phyloP scores from a whole-genome alignment of 2,888 invertebrate species.

The Drosophila vallismaia region DNA sequence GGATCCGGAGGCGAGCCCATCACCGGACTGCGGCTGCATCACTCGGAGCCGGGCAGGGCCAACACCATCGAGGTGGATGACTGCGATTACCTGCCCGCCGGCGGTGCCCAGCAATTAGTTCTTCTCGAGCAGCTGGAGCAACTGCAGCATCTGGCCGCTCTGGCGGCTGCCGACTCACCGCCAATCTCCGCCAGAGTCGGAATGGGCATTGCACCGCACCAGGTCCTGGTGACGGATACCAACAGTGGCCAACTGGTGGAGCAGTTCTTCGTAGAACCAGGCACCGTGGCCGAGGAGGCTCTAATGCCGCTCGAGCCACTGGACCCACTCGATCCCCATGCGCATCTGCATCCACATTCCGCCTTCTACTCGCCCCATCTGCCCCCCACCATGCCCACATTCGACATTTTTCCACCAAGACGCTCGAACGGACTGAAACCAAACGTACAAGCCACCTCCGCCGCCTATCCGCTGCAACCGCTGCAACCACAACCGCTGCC shows the following conservation, averaged over 20 bases:
- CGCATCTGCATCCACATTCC: slow-evolving; percentile 79
- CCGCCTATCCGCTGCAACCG: slow-evolving; percentile 53
- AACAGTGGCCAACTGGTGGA: slow-evolving; percentile 77
- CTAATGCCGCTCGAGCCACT: slow-evolving; percentile 31
- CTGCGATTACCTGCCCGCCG: slow-evolving; percentile 77
- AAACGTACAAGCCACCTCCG: slow-evolving; percentile 56
- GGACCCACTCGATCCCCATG: slow-evolving; percentile 52
- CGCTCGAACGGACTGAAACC: slow-evolving; percentile 75
- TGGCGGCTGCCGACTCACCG: slow-evolving; percentile 81
- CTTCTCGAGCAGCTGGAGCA: slow-evolving; percentile 81
- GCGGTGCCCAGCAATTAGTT: slow-evolving; percentile 73
- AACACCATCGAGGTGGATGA: slow-evolving; percentile 83
- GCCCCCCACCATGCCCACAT: slow-evolving; percentile 63
- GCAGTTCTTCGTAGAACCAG: slow-evolving; percentile 78
- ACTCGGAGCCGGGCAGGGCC: slow-evolving; percentile 81
- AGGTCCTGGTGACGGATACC: slow-evolving; percentile 78
- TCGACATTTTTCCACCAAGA: slow-evolving; percentile 53
- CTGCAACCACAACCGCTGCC: slow-evolving; percentile 24
- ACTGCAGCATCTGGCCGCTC: slow-evolving; percentile 78
- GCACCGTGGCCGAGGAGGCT: slow-evolving; percentile 61
- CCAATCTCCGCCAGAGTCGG: slow-evolving; percentile 58
- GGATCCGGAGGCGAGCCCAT: slow-evolving; percentile 57
- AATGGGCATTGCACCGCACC: slow-evolving; percentile 69
- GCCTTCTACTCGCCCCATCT: slow-evolving; percentile 81
- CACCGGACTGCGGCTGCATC: slow-evolving; percentile 58